These are phyloP conservation scores for Petrocephalus schoutedeni DNA, from an alignment of 2,797 vertebrate genomes.

Conservation along the genomic window DNA sequence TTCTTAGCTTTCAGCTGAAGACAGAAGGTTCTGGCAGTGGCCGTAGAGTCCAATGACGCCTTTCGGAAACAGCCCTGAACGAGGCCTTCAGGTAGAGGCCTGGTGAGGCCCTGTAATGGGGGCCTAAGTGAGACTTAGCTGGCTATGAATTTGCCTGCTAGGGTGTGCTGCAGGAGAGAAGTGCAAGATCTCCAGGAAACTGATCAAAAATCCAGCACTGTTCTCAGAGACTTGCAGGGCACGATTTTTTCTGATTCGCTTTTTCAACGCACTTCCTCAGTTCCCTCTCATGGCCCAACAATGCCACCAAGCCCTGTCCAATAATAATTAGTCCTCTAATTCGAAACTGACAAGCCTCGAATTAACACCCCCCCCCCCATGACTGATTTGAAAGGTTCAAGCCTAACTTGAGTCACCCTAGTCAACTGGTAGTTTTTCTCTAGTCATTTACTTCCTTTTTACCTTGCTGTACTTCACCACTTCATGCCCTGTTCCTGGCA, in stretches of 20 bases:
- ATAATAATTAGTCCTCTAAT: constrained; percentile 36
- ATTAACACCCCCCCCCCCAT: constrained; percentile 40
- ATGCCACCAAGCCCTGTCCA: constrained; percentile 30
- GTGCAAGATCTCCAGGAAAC: not conserved
- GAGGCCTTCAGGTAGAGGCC: not conserved
- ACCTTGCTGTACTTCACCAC: constrained; percentile 35
- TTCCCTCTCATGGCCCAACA: not conserved
- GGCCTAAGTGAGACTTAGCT: not conserved
- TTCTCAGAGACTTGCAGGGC: not conserved
- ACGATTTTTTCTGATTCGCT: not conserved
- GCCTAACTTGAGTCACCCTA: constrained; percentile 30
- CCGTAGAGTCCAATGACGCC: not conserved
- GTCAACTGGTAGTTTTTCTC: constrained; percentile 46
- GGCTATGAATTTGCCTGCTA: not conserved
- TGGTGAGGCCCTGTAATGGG: not conserved
- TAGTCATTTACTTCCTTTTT: constrained; percentile 52
- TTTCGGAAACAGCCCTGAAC: not conserved
- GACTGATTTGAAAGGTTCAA: constrained; percentile 49
- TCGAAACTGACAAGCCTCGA: constrained; percentile 32
- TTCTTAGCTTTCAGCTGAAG: not conserved
- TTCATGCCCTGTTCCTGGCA: constrained; percentile 43
- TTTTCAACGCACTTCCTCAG: not conserved
- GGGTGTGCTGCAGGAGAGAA: not conserved
- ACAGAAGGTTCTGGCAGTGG: not conserved
- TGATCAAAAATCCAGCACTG: not conserved